Evolutionary conservation across 2,113 vertebrate genomes (phyloP).

Genomic region (Eretmochelys imbricata): DNA sequence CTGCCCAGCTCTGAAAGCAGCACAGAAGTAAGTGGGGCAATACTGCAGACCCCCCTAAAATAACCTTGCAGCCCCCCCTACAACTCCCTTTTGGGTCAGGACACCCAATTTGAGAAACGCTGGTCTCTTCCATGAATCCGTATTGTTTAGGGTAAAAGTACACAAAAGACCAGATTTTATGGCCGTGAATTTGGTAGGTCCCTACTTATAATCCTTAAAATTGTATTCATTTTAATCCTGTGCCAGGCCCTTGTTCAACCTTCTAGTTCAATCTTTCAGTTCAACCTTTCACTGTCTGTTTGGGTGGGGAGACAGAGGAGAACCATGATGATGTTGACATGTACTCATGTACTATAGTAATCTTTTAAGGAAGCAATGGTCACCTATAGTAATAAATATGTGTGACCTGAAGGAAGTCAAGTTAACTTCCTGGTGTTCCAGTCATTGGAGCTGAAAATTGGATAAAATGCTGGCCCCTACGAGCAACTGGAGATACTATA

Average conservation of each 20-base stretch:
- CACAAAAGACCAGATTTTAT: too few species aligned
- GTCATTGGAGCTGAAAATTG: slow-evolving; percentile 22
- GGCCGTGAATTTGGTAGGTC: too few species aligned
- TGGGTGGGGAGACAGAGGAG: too few species aligned
- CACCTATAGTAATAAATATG: not conserved
- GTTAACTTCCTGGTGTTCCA: not conserved
- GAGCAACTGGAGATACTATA: not conserved
- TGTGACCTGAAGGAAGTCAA: not conserved
- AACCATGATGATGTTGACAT: not conserved
- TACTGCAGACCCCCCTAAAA: too few species aligned
- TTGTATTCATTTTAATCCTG: not conserved
- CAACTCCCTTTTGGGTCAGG: too few species aligned
- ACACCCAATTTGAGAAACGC: too few species aligned
- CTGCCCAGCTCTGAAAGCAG: too few species aligned
- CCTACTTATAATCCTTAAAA: not conserved
- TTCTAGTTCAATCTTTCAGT: not conserved
- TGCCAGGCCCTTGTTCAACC: not conserved
- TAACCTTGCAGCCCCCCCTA: too few species aligned
- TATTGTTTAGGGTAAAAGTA: too few species aligned
- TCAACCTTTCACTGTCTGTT: too few species aligned
- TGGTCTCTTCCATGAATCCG: too few species aligned
- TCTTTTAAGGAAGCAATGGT: not conserved
- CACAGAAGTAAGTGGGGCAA: too few species aligned
- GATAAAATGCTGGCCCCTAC: not conserved
- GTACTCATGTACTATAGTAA: not conserved